Conservation (phyloP, 2,113 vertebrate species). For the Aepyceros melampus region DNA sequence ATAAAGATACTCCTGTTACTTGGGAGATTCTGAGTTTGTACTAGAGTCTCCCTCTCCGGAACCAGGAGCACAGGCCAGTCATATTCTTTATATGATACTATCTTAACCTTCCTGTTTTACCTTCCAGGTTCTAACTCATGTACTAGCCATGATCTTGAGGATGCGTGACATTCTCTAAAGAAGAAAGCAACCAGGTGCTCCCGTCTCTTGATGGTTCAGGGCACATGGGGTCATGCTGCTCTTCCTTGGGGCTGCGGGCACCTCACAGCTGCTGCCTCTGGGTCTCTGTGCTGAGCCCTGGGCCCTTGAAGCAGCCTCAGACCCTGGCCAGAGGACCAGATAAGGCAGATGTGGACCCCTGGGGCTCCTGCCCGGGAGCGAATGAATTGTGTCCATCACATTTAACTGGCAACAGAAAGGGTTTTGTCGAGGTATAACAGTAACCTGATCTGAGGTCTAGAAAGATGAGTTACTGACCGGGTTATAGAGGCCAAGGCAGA, state of each 20-base stretch:
- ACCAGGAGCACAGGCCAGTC: not conserved
- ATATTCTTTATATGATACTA: not conserved
- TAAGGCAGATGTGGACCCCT: not conserved
- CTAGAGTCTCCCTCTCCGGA: not conserved
- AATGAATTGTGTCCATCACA: not conserved
- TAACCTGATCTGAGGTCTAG: not conserved
- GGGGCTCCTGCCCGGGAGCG: rapidly evolving
- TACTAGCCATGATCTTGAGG: not conserved
- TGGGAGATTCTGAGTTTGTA: not conserved
- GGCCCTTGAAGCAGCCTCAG: not conserved
- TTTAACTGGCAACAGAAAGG: not conserved
- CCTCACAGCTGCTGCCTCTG: not conserved
- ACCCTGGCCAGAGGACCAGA: not conserved
- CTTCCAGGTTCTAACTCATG: not conserved
- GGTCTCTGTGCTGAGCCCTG: not conserved
- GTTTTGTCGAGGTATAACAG: not conserved
- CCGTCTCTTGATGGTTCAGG: not conserved
- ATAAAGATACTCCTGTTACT: not conserved
- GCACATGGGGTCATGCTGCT: too few species aligned
- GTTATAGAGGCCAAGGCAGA: not conserved
- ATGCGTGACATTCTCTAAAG: not conserved
- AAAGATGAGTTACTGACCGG: not conserved
- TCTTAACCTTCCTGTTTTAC: not conserved
- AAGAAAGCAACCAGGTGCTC: not conserved
- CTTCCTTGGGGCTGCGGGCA: rapidly evolving